Conservation (phyloP, 2,797 vertebrate species). For the Smutsia gigantea region DNA sequence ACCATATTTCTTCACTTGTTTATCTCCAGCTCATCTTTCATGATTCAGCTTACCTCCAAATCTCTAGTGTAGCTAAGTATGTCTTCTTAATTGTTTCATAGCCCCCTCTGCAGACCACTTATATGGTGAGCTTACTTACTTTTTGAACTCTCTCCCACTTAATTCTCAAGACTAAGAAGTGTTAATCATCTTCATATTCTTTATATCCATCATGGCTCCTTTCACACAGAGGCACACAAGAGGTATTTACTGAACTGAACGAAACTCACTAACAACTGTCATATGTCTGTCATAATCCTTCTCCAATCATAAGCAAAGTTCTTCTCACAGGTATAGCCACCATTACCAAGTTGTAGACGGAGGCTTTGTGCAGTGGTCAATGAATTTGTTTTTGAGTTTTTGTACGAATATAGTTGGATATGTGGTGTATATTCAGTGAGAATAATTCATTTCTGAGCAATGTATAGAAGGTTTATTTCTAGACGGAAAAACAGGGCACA, state of each 20-base stretch:
- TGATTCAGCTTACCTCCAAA: not conserved
- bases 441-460: not conserved
- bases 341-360: not conserved
- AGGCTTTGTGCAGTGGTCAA: not conserved
- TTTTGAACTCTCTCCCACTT: not conserved
- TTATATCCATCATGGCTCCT: not conserved
- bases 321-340: not conserved
- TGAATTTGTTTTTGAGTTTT: not conserved
- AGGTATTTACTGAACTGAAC: not conserved
- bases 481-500: not conserved
- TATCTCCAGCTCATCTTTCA: not conserved
- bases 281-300: not conserved
- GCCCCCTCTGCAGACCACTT: not conserved
- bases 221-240: not conserved
- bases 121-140: not conserved
- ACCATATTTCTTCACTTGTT: not conserved
- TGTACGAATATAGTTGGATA: not conserved
- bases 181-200: not conserved
- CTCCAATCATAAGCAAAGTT: not conserved
- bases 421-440: not conserved
- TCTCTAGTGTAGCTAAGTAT: not conserved
- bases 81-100: not conserved
- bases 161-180: not conserved
- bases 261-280: not conserved
- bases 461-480: not conserved